These are phyloP conservation scores for Yponomeuta sedellus DNA, from an alignment of 2,888 invertebrate species.

Conservation along the genomic window DNA sequence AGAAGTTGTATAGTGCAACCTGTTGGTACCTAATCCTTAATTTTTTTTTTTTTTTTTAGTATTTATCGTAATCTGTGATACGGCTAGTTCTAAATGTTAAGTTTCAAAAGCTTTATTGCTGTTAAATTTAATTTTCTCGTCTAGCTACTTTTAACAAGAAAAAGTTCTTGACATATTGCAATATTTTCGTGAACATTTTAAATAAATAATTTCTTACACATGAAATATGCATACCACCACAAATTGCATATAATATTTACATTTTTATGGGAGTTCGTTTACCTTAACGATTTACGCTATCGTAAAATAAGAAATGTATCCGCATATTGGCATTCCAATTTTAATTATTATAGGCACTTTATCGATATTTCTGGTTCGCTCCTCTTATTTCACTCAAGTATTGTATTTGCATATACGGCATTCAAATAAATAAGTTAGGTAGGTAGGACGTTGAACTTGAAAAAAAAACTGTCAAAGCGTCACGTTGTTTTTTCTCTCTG, in stretches of 20 bases:
- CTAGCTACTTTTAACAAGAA: too few species aligned
- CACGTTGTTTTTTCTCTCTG: background rate
- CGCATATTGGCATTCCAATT: background rate
- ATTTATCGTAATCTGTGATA: too few species aligned
- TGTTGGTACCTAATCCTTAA: too few species aligned
- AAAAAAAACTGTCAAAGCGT: background rate
- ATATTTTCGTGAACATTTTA: background rate
- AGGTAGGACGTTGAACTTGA: background rate
- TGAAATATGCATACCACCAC: background rate
- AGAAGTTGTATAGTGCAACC: too few species aligned
- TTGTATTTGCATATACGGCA: background rate
- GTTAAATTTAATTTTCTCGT: too few species aligned
- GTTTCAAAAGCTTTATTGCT: too few species aligned
- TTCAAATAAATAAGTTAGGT: too few species aligned
- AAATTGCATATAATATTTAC: background rate
- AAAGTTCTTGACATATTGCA: too few species aligned
- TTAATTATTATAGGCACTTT: background rate
- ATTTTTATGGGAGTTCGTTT: slow-evolving; percentile 1
- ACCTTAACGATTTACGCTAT: background rate
- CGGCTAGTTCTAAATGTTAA: too few species aligned
- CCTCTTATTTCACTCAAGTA: background rate
- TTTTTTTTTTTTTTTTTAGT: too few species aligned
- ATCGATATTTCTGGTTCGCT: background rate
- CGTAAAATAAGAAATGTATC: background rate
- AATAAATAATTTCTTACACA: background rate